Percentiles rank a stretch among this genome's conserved stretches.
phyloP scores from a whole-genome alignment of 2,113 vertebrate genomes.

The Laterallus jamaicensis region DNA sequence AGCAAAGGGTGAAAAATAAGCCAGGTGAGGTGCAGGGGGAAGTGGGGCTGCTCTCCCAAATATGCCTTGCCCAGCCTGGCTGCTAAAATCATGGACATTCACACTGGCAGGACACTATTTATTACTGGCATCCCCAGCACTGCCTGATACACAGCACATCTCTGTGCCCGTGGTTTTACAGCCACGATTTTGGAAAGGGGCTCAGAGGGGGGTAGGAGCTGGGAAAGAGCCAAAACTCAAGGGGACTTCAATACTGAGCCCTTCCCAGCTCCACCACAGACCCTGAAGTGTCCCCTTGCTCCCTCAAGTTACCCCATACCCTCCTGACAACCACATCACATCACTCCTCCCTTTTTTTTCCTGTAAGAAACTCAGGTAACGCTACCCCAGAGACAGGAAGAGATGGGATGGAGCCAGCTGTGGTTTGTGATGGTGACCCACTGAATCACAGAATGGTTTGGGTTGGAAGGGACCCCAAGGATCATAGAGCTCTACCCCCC shows the following conservation, averaged over 20 bases:
- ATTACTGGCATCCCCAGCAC: not conserved
- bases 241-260: not conserved
- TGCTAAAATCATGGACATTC: not conserved
- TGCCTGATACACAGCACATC: not conserved
- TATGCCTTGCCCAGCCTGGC: not conserved
- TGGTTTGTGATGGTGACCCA: not conserved
- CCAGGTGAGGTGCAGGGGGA: not conserved
- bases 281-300: not conserved
- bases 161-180: not conserved
- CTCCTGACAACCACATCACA: not conserved
- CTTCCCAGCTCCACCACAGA: not conserved
- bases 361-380: fast-evolving
- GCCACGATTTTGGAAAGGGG: not conserved
- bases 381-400: not conserved
- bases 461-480: too few species aligned
- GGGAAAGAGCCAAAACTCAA: not conserved
- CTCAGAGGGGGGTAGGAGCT: not conserved
- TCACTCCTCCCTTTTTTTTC: not conserved
- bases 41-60: not conserved
- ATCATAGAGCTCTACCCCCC: too few species aligned
- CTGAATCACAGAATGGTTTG: too few species aligned
- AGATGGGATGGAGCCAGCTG: not conserved
- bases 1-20: not conserved
- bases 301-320: not conserved
- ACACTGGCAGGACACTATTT: not conserved